Evolutionary conservation across 2,888 invertebrate species (phyloP).

Genomic region (Platerodrilus igneus): DNA sequence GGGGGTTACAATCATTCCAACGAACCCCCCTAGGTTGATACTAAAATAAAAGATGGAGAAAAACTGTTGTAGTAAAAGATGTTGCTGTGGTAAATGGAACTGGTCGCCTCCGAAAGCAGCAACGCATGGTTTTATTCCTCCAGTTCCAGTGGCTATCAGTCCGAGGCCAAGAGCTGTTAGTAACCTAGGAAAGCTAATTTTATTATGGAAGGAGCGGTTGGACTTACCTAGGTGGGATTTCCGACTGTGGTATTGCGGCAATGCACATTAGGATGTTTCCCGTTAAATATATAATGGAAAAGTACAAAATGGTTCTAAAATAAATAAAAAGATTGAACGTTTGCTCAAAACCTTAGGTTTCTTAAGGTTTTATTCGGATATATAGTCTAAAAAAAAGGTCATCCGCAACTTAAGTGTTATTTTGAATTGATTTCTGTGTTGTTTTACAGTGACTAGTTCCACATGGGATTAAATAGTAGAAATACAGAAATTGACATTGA

Average conservation of each 20-base stretch:
- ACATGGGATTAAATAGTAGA: too few species aligned
- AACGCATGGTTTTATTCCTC: constrained; percentile 84
- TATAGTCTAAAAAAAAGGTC: too few species aligned
- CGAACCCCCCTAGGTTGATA: constrained; percentile 66
- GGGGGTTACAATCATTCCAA: constrained; percentile 68
- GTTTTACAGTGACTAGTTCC: too few species aligned
- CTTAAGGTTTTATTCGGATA: too few species aligned
- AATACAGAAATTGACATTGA: too few species aligned
- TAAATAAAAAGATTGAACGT: too few species aligned
- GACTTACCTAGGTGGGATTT: constrained; percentile 55
- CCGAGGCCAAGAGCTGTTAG: constrained; percentile 55
- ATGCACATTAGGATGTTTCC: constrained; percentile 66
- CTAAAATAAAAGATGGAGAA: constrained; percentile 82
- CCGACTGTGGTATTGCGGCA: constrained; percentile 56
- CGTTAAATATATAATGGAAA: constrained; percentile 66
- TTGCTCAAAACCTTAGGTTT: too few species aligned
- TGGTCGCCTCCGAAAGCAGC: constrained; percentile 85
- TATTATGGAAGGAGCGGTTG: neutral
- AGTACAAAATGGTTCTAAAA: constrained; percentile 68
- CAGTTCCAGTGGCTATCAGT: constrained; percentile 71
- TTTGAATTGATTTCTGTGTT: too few species aligned
- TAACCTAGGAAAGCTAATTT: constrained; percentile 41
- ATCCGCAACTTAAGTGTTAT: too few species aligned
- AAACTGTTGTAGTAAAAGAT: constrained; percentile 62
- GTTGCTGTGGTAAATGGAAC: constrained; percentile 66